A percentile compares a stretch with the other conserved stretches of the same genome.
Conservation (phyloP, 2,113 vertebrate genomes). For the Hylia prasina region DNA sequence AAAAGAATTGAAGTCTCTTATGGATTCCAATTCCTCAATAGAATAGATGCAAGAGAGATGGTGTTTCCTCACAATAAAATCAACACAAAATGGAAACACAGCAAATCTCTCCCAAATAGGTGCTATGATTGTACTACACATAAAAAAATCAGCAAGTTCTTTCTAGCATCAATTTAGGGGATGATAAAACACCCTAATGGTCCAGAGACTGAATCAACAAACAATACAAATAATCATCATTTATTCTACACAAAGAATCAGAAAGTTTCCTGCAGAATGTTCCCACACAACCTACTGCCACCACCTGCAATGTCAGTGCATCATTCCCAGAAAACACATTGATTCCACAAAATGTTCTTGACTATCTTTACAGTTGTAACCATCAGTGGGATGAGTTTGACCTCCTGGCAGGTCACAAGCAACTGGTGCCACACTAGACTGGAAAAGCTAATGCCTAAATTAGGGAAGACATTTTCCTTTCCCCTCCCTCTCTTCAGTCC, state of each 20-base stretch:
- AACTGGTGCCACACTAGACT: neutral
- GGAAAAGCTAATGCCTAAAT: slow-evolving; percentile 14
- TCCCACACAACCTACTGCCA: neutral
- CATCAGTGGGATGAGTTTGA: neutral
- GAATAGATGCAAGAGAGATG: neutral
- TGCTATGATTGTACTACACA: neutral
- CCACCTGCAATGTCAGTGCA: neutral
- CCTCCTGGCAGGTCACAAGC: neutral
- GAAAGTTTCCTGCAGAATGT: neutral
- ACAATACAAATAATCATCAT: neutral
- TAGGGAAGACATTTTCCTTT: neutral
- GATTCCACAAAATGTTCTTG: neutral
- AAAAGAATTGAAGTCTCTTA: neutral
- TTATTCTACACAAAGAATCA: neutral
- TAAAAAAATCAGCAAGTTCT: neutral
- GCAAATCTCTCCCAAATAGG: neutral
- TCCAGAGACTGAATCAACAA: neutral
- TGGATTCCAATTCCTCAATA: neutral
- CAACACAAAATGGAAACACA: neutral
- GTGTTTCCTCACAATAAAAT: neutral
- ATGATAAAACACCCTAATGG: neutral
- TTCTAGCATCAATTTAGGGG: neutral
- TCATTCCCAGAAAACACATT: neutral
- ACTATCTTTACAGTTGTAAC: neutral
- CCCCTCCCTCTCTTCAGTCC: neutral